Conservation (phyloP, 2,113 vertebrate species). For the Dasyornis broadbenti region DNA sequence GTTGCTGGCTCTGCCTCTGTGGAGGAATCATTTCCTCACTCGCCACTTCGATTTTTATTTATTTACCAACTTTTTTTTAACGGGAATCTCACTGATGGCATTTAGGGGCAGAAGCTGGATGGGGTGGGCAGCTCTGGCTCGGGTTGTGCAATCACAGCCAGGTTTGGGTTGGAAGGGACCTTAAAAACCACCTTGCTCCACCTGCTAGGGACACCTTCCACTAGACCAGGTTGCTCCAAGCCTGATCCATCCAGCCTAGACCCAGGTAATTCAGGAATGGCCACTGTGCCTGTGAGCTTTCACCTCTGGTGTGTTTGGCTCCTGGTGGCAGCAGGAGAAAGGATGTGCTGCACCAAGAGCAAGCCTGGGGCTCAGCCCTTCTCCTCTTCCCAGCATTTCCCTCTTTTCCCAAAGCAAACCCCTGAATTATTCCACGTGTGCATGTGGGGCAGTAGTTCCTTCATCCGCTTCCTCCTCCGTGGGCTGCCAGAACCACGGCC, state of each 20-base stretch:
- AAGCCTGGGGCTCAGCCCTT: not conserved
- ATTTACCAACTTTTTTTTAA: not conserved
- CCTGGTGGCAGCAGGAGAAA: not conserved
- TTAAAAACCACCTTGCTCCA: not conserved
- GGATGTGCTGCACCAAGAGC: not conserved
- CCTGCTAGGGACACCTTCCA: not conserved
- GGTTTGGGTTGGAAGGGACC: not conserved
- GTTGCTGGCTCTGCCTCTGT: not conserved
- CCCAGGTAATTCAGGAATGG: not conserved
- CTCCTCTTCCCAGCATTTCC: not conserved
- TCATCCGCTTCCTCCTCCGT: not conserved
- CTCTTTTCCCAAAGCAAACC: not conserved
- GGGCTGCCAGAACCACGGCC: rapidly evolving
- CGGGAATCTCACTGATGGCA: not conserved
- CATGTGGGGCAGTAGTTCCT: not conserved
- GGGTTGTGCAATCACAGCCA: not conserved
- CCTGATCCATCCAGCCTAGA: not conserved
- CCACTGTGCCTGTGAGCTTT: not conserved
- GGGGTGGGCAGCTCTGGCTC: not conserved
- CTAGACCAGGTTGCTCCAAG: not conserved
- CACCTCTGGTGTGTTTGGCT: not conserved
- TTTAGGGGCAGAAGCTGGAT: not conserved
- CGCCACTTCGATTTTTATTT: not conserved
- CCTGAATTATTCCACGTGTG: rapidly evolving
- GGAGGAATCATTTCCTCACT: not conserved